phyloP scores from a whole-genome alignment of 2,797 vertebrate genomes.

The Coregonus suidteri region DNA sequence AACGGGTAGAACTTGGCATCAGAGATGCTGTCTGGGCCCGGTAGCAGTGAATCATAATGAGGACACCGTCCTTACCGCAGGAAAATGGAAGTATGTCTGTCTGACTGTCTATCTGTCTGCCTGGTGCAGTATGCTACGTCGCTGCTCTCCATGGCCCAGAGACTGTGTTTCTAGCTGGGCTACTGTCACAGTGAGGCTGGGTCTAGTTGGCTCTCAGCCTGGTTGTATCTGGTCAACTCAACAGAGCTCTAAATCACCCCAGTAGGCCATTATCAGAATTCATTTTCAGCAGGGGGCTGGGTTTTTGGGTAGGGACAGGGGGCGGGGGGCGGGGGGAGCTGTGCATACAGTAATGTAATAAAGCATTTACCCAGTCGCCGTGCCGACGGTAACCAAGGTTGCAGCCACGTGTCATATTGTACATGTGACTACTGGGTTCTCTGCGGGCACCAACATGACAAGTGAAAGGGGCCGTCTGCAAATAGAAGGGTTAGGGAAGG shows the following conservation, averaged over 20 bases:
- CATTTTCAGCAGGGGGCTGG: slow-evolving; percentile 11
- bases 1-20: not conserved
- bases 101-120: not conserved
- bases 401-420: slow-evolving; percentile 4
- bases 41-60: not conserved
- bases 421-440: too few species aligned
- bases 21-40: not conserved
- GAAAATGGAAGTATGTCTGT: not conserved
- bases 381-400: slow-evolving; percentile 17
- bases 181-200: not conserved
- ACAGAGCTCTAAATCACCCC: slow-evolving; percentile 10
- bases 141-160: not conserved
- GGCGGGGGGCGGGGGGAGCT: not conserved
- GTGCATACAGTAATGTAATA: slow-evolving; percentile 19
- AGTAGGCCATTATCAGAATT: slow-evolving; percentile 18
- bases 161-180: not conserved
- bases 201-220: not conserved
- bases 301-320: not conserved
- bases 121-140: not conserved
- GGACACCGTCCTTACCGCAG: not conserved
- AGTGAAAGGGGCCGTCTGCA: slow-evolving; percentile 44
- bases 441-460: slow-evolving; percentile 52
- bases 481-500: slow-evolving; percentile 31
- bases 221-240: not conserved
- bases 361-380: slow-evolving; percentile 12